These are phyloP conservation scores for Discoglossus pictus DNA, from an alignment of 2,797 vertebrate genomes.

Conservation along the genomic window DNA sequence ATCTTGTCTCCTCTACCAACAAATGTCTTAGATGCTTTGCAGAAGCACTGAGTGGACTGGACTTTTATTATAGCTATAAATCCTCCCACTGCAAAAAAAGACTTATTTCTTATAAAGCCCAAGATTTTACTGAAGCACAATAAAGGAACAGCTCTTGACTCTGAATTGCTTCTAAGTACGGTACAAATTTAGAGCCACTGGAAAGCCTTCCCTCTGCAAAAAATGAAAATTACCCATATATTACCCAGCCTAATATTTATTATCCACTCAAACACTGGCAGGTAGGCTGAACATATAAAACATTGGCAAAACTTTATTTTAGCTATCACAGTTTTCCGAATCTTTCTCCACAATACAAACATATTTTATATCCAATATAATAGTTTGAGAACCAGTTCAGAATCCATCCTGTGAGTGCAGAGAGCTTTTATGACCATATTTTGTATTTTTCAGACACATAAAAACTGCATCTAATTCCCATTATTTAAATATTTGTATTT, in stretches of 20 bases:
- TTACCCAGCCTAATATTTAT: conserved; percentile 37
- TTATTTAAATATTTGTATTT: conserved; percentile 42
- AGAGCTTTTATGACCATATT: conserved; percentile 18
- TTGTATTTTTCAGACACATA: conserved; percentile 24
- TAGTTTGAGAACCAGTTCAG: conserved; percentile 32
- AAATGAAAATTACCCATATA: conserved; percentile 29
- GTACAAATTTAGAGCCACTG: conserved; percentile 12
- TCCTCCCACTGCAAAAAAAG: conserved; percentile 61
- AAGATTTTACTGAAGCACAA: conserved; percentile 54
- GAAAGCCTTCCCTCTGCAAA: conserved; percentile 2
- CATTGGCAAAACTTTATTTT: conserved; percentile 36
- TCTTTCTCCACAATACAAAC: conserved; percentile 18
- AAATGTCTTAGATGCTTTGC: conserved; percentile 55
- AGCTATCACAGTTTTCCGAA: conserved; percentile 19
- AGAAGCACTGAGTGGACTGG: conserved; percentile 59
- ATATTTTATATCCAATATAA: conserved; percentile 42
- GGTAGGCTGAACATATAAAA: conserved; percentile 32
- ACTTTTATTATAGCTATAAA: conserved; percentile 68
- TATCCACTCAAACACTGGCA: conserved; percentile 22
- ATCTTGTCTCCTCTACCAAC: conserved; percentile 58
- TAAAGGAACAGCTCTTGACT: conserved; percentile 44
- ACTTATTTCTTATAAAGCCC: conserved; percentile 58
- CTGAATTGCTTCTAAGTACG: conserved; percentile 2
- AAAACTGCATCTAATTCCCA: conserved; percentile 31
- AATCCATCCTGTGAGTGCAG: conserved; percentile 15